These are phyloP conservation scores for Pharmacophagus antenor DNA, from an alignment of 2,888 invertebrate genomes.

Conservation along the genomic window DNA sequence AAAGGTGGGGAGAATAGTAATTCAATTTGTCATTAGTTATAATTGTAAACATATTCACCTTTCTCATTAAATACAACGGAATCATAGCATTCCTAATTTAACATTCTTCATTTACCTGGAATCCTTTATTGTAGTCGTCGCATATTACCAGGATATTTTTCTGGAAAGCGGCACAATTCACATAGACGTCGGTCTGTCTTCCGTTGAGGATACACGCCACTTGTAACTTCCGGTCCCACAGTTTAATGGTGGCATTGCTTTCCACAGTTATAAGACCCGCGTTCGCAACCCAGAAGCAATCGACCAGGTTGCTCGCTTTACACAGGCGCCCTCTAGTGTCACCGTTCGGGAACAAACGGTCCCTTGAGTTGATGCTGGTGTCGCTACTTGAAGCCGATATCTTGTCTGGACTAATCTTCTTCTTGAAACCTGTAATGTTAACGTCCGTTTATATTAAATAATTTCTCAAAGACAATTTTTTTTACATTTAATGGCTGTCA, in stretches of 20 bases:
- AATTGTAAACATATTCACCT: too few relatives aligned
- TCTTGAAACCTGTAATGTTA: slow-evolving; percentile 49
- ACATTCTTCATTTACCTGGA: slow-evolving; percentile 52
- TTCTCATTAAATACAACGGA: too few relatives aligned
- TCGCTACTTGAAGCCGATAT: slow-evolving; percentile 60
- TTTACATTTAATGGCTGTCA: neutral
- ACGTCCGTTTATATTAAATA: neutral
- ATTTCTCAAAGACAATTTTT: neutral
- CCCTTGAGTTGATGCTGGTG: slow-evolving; percentile 51
- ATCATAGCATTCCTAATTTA: too few relatives aligned
- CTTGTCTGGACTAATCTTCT: slow-evolving; percentile 49
- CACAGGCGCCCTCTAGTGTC: slow-evolving; percentile 50
- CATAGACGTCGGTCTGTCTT: slow-evolving; percentile 53
- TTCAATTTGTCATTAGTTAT: too few relatives aligned
- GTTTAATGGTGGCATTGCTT: slow-evolving; percentile 61
- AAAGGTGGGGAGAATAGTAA: too few relatives aligned
- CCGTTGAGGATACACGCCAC: slow-evolving; percentile 56
- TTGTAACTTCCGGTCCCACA: slow-evolving; percentile 60
- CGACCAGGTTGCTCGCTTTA: slow-evolving; percentile 51
- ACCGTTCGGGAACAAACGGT: slow-evolving; percentile 51
- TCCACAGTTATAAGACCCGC: slow-evolving; percentile 65
- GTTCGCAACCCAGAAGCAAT: slow-evolving; percentile 59
- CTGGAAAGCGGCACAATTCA: slow-evolving; percentile 59
- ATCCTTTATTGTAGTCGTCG: slow-evolving; percentile 57
- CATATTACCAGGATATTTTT: slow-evolving; percentile 65